Evolutionary conservation across 2,888 invertebrate species (phyloP), one percentile per base, ranked within the genome.

Genomic region (Rhodophaea formosa): DNA sequence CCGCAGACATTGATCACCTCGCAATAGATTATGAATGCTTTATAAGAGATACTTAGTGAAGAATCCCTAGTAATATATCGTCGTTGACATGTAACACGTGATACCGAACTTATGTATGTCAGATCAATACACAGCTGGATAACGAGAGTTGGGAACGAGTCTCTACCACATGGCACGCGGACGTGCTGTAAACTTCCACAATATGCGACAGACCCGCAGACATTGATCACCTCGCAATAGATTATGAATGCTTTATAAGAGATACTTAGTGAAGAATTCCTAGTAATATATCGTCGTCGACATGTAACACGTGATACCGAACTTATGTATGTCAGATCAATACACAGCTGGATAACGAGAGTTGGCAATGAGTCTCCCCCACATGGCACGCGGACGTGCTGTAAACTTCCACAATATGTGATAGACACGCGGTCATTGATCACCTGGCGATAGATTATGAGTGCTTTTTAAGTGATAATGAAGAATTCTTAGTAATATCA

Each of bases 151-250:
- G 51, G 51, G 35, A 51, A 51, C 39, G 51, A 35, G 35, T 51
- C 32, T 32, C 16, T 10, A 14, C 35, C 51, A 51, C 51, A 51
- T 51, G 51, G 35, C 32, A 35, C 51, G 17, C 51, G 51, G 51
- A 51, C 51, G 51, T 51, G 51, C 51, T 51, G 51, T 51, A 35
- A 51, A 51, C 51, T 51, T 51, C 32, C 35, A 51, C 35, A 51
- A 51, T 51, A 51, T 51, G 35, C 51, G 16, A 51, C 51, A 16
- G 51, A 39, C 51, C 51, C 35, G n/a, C n/a, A 16, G 49, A 12
- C 35, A 51, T 35, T 16, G 51, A 35, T 16, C 12, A 35, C 16
- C 29, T 30, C 15, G 8, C 23, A 16, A 15, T 47, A 56, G 47
- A 47, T 39, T 32, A 3, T 7, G 30, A 23, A 29, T 46, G 3